Evolutionary conservation across 2,797 vertebrate genomes (phyloP).

Genomic region (Danio tinwini): DNA sequence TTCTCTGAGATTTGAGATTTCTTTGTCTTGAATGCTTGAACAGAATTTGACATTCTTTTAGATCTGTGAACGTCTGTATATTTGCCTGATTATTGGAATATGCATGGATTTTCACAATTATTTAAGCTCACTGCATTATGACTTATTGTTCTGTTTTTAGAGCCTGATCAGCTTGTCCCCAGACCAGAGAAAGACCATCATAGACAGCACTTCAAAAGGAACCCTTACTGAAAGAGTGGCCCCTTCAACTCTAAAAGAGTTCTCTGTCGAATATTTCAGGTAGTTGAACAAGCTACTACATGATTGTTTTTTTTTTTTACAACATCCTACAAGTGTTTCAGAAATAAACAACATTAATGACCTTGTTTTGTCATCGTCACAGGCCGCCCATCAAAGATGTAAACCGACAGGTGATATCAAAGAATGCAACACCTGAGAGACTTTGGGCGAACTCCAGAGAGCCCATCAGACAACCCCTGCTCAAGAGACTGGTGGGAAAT

Average conservation of each 20-base stretch:
- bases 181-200: slow-evolving; percentile 85
- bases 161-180: slow-evolving; percentile 87
- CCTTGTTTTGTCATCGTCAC: background rate
- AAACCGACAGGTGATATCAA: slow-evolving; percentile 83
- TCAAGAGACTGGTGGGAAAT: slow-evolving; percentile 79
- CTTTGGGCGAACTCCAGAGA: slow-evolving; percentile 90
- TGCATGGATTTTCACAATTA: background rate
- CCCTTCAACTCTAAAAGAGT: slow-evolving; percentile 88
- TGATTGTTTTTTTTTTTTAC: slow-evolving; percentile 28
- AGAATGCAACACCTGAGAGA: slow-evolving; percentile 78
- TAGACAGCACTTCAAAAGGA: slow-evolving; percentile 71
- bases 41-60: background rate
- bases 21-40: no score
- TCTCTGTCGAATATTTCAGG: slow-evolving; percentile 91
- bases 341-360: background rate
- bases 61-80: background rate
- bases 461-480: slow-evolving; percentile 89
- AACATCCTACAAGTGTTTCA: background rate
- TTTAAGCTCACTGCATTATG: background rate
- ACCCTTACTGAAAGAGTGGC: slow-evolving; percentile 75
- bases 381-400: slow-evolving; percentile 84
- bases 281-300: slow-evolving; percentile 59
- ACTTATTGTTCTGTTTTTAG: slow-evolving; percentile 60
- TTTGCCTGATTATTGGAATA: background rate
- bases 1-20: no score